A percentile compares a stretch with the other conserved stretches of the same genome.
These are phyloP conservation scores for Simalia tracyae DNA, from an alignment of 2,797 vertebrate genomes.

Conservation along the genomic window DNA sequence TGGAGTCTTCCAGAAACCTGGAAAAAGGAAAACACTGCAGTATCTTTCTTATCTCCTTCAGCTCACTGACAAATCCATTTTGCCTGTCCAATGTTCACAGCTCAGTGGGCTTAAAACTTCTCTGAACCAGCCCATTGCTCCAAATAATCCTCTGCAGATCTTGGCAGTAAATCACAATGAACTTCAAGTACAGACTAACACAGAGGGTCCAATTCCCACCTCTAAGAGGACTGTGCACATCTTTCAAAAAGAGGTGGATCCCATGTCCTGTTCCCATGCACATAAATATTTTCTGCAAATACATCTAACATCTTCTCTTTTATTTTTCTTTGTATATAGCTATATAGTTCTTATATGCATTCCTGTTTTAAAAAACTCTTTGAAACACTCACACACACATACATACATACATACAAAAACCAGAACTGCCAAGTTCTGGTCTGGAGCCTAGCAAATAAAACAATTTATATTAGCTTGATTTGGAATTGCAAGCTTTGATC, in stretches of 20 bases:
- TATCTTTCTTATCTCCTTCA: neutral
- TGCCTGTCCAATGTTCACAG: neutral
- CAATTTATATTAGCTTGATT: neutral
- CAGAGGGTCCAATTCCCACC: neutral
- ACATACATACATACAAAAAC: constrained; percentile 21
- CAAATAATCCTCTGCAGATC: neutral
- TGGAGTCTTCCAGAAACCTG: neutral
- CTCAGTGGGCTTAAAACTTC: neutral
- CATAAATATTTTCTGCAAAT: constrained; percentile 66
- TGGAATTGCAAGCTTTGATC: neutral
- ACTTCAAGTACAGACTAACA: neutral
- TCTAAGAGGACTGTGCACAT: neutral
- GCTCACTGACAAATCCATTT: neutral
- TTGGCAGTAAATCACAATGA: neutral
- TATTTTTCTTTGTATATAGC: constrained; percentile 61
- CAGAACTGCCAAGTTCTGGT: neutral
- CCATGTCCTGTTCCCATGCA: constrained; percentile 61
- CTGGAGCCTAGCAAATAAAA: neutral
- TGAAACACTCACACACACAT: neutral
- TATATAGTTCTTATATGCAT: constrained; percentile 69
- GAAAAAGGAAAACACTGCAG: neutral
- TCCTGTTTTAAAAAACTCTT: constrained; percentile 21
- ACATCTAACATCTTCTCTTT: constrained; percentile 59
- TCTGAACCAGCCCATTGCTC: neutral
- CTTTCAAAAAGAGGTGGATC: neutral